Evolutionary conservation across 2,797 vertebrate genomes (phyloP).

Genomic region (Arrhamphus sclerolepis): DNA sequence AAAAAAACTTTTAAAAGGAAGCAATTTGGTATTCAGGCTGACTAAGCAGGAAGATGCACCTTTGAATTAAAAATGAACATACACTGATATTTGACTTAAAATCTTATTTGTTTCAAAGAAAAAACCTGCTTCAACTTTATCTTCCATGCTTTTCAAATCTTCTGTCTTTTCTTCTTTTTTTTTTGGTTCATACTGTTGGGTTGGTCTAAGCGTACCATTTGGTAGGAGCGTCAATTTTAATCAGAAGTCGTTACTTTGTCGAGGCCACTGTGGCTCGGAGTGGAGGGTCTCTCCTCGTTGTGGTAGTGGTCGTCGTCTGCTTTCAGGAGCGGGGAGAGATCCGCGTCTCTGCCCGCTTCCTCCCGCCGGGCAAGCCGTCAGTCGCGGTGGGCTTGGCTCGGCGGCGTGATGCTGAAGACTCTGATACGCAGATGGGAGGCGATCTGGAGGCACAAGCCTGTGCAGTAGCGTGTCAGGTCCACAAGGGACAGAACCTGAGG

Average conservation of each 20-base stretch:
- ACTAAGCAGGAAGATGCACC: slow-evolving; percentile 33
- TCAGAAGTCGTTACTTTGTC: slow-evolving; percentile 76
- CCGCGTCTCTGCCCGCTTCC: slow-evolving; percentile 79
- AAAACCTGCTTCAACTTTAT: slow-evolving; percentile 13
- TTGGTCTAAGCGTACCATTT: slow-evolving; percentile 28
- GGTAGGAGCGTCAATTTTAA: slow-evolving; percentile 55
- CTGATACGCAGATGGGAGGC: slow-evolving; percentile 91
- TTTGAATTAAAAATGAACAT: slow-evolving; percentile 18
- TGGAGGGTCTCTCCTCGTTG: slow-evolving; percentile 48
- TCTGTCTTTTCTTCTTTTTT: slow-evolving; percentile 1
- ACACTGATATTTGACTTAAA: slow-evolving; percentile 36
- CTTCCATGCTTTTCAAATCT: slow-evolving; percentile 28
- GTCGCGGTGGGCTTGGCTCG: slow-evolving; percentile 86
- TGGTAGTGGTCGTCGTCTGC: slow-evolving; percentile 64
- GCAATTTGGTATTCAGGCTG: slow-evolving; percentile 57
- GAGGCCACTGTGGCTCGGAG: slow-evolving; percentile 77
- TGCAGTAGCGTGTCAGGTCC: slow-evolving; percentile 92
- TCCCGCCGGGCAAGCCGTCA: slow-evolving; percentile 91
- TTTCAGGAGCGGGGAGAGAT: slow-evolving; percentile 82
- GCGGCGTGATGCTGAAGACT: slow-evolving; percentile 91
- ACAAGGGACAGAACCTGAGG: slow-evolving; percentile 88
- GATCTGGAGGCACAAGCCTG: slow-evolving; percentile 92
- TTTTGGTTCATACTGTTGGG: slow-evolving; percentile 45
- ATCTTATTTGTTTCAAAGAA: slow-evolving; percentile 8
- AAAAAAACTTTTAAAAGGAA: slow-evolving; percentile 8